Conservation (phyloP, 2,888 invertebrate genomes). For the Torymus auratus region DNA sequence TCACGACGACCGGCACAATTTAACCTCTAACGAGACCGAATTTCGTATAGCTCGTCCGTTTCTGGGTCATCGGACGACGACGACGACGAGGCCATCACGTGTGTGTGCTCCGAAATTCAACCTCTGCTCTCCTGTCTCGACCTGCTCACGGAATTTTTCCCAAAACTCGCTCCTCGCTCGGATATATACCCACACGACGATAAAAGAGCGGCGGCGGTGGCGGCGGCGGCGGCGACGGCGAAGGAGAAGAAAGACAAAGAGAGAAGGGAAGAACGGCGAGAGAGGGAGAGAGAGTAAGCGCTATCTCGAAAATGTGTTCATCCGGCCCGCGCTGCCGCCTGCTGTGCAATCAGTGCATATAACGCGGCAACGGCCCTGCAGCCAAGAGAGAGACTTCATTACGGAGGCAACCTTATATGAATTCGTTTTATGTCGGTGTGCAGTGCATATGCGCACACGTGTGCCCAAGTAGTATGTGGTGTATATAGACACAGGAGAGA, state of each 20-base stretch:
- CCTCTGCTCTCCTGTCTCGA: no score
- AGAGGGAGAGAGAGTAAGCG: conserved; percentile 14
- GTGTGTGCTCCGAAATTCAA: no score
- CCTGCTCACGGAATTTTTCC: not conserved
- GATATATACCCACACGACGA: not conserved
- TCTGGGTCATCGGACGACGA: no score
- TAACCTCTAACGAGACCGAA: no score
- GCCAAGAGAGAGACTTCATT: conserved; percentile 50
- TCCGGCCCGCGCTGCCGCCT: conserved; percentile 34
- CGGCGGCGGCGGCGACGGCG: not conserved
- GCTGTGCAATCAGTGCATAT: conserved; percentile 56
- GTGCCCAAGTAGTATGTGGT: no score
- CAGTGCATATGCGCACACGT: no score
- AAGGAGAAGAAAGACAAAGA: conserved; percentile 15
- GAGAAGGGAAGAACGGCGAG: not conserved
- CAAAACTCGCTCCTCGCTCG: conserved; percentile 5
- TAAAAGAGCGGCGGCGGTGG: not conserved
- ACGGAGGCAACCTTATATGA: conserved; percentile 5
- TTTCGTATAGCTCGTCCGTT: no score
- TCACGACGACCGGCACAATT: no score
- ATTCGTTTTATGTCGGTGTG: no score
- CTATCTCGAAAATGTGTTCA: conserved; percentile 57
- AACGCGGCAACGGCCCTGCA: conserved; percentile 11
- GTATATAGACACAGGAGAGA: no score
- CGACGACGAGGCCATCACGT: no score